Base-by-base conservation (phyloP, 2,888 invertebrate species). In the Synanthedon myopaeformis region DNA sequence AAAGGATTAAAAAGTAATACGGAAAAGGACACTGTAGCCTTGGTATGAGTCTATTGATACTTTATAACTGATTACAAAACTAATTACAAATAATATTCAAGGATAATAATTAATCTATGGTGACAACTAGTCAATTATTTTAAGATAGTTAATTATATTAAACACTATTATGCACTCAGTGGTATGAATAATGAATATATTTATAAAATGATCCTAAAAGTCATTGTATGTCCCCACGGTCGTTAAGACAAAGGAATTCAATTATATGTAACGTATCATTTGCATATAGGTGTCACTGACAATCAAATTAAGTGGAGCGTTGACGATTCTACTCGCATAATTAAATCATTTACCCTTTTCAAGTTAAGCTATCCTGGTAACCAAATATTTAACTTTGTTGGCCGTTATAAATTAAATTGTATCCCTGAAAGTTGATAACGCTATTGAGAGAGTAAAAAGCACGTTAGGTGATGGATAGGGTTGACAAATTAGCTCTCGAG, bases 221-320 rank as follows among this genome's bases (percentile, higher is more conserved):
- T 74, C 75, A 75, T 76, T 59, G 65, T 69, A 67, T 59, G 59
- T 66, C 71, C 74, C 73, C 65, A 63, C 57, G 57, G 57, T 59
- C 63, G 64, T 65, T 55, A 61, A 70, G 72, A 85, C 85, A 82
- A 76, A 79, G 79, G 81, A 82, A 85, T 84, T 85, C 85, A 84
- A 85, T 86, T 87, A 83, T 69, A 66, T 69, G 73, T 72, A 68
- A 77, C 79, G 74, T 71, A 77, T 79, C 72, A 86, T 86, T 85
- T 85, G 82, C 85, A 86, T 68, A 64, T 83, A 80, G 79, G 83
- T 84, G 83, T 83, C 81, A 73, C 64, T 72, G 72, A 74, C 81
- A 78, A 84, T 83, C 78, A 80, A 83, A 80, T 85, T 78, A 84
- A 82, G 75, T 81, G 78, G 72, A 69, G 72, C 72, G 69, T 67